A percentile compares a stretch with the other conserved stretches of the same genome.
phyloP scores from a whole-genome alignment of 2,888 invertebrate species.

The Caenorhabditis sulstoni region DNA sequence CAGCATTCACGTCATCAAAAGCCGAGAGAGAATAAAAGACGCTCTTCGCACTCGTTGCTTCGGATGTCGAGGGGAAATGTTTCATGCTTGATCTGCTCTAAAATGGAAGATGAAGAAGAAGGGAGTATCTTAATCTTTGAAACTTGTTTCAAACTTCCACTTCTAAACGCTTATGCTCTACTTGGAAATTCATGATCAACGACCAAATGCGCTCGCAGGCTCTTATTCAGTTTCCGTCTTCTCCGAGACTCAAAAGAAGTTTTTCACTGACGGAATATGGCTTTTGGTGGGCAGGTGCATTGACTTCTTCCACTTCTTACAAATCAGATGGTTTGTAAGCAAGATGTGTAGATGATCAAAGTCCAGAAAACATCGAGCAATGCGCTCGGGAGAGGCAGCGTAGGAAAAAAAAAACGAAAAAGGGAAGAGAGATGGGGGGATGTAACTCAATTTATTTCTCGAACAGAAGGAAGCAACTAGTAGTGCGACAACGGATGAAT shows the following conservation, averaged over 20 bases:
- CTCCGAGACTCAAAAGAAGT: slow-evolving; percentile 17
- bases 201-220: slow-evolving; percentile 28
- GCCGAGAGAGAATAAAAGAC: not conserved
- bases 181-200: slow-evolving; percentile 47
- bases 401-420: slow-evolving; percentile 15
- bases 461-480: slow-evolving; percentile 42
- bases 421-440: slow-evolving; percentile 10
- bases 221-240: slow-evolving; percentile 39
- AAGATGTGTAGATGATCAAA: slow-evolving; percentile 39
- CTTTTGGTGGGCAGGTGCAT: slow-evolving; percentile 53
- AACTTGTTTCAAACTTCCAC: slow-evolving; percentile 34
- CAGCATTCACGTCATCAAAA: slow-evolving; percentile 10
- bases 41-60: not conserved
- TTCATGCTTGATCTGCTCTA: too few species aligned
- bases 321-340: slow-evolving; percentile 47
- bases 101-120: slow-evolving; percentile 14
- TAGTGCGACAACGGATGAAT: slow-evolving; percentile 38
- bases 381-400: slow-evolving; percentile 13
- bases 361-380: slow-evolving; percentile 39
- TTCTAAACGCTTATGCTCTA: slow-evolving; percentile 34
- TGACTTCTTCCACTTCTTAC: slow-evolving; percentile 14
- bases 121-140: slow-evolving; percentile 39
- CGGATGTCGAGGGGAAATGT: slow-evolving; percentile 3
- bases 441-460: slow-evolving; percentile 50
- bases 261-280: slow-evolving; percentile 8